Base-by-base conservation (phyloP, 2,888 invertebrate genomes). In the Eueremaeus valkanovi region DNA sequence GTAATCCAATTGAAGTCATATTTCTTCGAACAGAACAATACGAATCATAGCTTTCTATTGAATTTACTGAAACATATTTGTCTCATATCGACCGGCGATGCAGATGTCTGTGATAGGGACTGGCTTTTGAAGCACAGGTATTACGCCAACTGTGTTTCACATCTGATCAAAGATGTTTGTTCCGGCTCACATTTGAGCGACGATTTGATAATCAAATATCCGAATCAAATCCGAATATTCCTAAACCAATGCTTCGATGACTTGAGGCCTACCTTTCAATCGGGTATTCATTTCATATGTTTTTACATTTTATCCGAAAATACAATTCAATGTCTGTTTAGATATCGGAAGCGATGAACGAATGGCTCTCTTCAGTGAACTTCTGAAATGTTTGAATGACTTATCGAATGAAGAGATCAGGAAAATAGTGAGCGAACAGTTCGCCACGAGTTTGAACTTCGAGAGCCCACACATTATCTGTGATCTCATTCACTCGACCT, bases 1-100 rank as follows among this genome's bases (percentile, higher is more conserved):
- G 49, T 76, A 61, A 76, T 74, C 16, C 72, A 75, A 51, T 66
- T 63, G 66, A 74, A 74, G 74, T 66, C 66, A 66, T 66, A 66
- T 66, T 66, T 66, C 40, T 66, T 66, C 31, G 66, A 66, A 40
- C 1, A n/a, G 2, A 66, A 66, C 21, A 66, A 66, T 24, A 66
- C 66, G n/a, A 66, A 40, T 66, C 66, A 66, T 21, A 18, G 24
- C n/a, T 66, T 66, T 66, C 66, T 66, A 18, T 18, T 66, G 21
- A 66, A 9, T 36, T 40, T 66, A 40, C 21, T 66, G 21, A 66
- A 66, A 66, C 21, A 66, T 8, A 40, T 66, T 21, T 66, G 66
- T 66, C 31, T 66, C 36, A 66, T 66, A n/a, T 36, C 66, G n/a
- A 40, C n/a, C 9, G 18, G 21, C 40, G 66, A 66, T 66, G 8